Conservation (phyloP, 2,113 vertebrate genomes). For the Salminus brasiliensis region DNA sequence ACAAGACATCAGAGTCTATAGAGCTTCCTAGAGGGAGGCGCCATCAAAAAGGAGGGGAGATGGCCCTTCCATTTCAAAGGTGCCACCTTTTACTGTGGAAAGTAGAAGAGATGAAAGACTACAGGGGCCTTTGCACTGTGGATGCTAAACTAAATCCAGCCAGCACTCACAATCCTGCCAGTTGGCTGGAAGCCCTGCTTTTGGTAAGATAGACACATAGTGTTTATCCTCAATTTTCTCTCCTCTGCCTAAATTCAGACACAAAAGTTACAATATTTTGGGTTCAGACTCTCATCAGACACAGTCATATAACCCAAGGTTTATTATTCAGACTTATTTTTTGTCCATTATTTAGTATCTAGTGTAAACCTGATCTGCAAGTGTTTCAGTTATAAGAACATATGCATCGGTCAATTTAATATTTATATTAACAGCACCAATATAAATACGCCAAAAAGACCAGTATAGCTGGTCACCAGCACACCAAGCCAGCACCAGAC, state of each 20-base stretch:
- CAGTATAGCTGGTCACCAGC: too few relatives aligned
- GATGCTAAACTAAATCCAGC: constrained; percentile 1
- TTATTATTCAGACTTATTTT: too few relatives aligned
- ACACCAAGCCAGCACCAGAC: too few relatives aligned
- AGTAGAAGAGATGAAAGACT: constrained; percentile 31
- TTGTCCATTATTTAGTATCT: too few relatives aligned
- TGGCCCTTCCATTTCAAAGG: constrained; percentile 35
- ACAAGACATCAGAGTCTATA: neutral
- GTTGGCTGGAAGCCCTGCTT: neutral
- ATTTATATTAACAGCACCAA: too few relatives aligned
- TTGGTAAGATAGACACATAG: neutral
- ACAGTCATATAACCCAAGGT: too few relatives aligned
- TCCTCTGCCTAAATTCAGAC: neutral
- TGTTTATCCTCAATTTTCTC: neutral
- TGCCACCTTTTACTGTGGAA: constrained; percentile 13
- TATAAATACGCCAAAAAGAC: too few relatives aligned
- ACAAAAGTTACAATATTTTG: too few relatives aligned
- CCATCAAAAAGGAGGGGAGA: constrained; percentile 22
- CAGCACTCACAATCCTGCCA: neutral
- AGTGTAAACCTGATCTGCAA: too few relatives aligned
- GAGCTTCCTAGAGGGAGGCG: neutral
- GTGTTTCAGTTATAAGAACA: too few relatives aligned
- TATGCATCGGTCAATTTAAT: too few relatives aligned
- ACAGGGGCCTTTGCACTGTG: neutral
- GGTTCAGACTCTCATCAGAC: too few relatives aligned